Conservation (phyloP, 2,888 invertebrate genomes). For the Brachynemurus nebulosus region DNA sequence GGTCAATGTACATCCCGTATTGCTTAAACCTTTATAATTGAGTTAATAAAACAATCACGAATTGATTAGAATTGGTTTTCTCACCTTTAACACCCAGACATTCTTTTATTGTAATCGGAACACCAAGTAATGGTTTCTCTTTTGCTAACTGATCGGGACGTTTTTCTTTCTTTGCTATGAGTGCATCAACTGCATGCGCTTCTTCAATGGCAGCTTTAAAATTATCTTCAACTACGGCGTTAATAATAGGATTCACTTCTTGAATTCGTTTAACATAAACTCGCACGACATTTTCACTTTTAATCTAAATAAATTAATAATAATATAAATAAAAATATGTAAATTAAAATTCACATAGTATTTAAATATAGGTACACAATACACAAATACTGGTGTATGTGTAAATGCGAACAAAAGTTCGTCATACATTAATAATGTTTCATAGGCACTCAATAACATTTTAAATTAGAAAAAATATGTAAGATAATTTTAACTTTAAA, state of each 20-base stretch:
- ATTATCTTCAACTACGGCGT: slow-evolving; percentile 53
- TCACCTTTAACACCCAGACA: slow-evolving; percentile 59
- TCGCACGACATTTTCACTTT: slow-evolving; percentile 41
- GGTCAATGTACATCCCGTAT: slow-evolving; percentile 24
- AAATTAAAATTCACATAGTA: too few relatives aligned
- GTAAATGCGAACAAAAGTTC: too few relatives aligned
- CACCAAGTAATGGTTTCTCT: slow-evolving; percentile 53
- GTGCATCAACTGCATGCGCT: slow-evolving; percentile 41
- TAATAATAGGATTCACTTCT: slow-evolving; percentile 51
- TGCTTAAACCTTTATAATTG: slow-evolving; percentile 26
- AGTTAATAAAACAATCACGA: not conserved
- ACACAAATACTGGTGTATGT: too few relatives aligned
- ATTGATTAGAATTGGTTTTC: slow-evolving; percentile 6
- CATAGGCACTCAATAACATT: too few relatives aligned
- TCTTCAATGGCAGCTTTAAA: slow-evolving; percentile 49
- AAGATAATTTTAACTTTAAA: too few relatives aligned
- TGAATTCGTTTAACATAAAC: slow-evolving; percentile 49
- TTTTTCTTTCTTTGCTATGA: not conserved
- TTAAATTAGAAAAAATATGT: too few relatives aligned
- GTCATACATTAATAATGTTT: too few relatives aligned
- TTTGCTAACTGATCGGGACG: not conserved
- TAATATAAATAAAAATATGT: too few relatives aligned
- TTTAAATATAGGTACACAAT: too few relatives aligned
- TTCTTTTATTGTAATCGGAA: slow-evolving; percentile 74
- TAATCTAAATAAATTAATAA: slow-evolving; percentile 33